Conservation (phyloP, 1,140 invertebrate species). For the Macrobrachium rosenbergii region DNA sequence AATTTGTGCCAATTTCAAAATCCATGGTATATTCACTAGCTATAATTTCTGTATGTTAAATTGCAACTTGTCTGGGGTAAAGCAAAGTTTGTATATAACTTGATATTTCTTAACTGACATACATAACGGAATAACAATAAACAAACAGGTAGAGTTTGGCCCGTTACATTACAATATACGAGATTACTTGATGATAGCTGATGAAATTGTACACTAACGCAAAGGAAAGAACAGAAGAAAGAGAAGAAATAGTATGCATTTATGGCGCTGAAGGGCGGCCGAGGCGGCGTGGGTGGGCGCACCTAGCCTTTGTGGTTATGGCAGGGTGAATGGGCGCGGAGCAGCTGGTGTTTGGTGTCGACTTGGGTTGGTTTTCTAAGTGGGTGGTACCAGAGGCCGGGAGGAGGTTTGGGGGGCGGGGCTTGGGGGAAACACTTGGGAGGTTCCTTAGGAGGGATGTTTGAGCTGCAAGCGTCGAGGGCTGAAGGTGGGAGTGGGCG, state of each 20-base stretch:
- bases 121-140: no score
- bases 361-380: slow-evolving; percentile 34
- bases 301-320: slow-evolving; percentile 55
- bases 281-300: slow-evolving; percentile 51
- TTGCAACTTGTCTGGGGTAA: no score
- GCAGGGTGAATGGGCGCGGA: slow-evolving; percentile 48
- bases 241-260: background rate
- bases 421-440: slow-evolving; percentile 46
- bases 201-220: background rate
- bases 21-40: no score
- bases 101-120: no score
- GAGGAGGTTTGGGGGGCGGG: slow-evolving; percentile 50
- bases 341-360: slow-evolving; percentile 48
- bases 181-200: no score
- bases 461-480: slow-evolving; percentile 44
- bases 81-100: no score
- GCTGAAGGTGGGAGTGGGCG: slow-evolving; percentile 52
- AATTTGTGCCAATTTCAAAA: no score
- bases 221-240: background rate
- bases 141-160: no score
- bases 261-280: background rate
- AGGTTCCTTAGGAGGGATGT: slow-evolving; percentile 39
- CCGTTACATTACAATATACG: no score
- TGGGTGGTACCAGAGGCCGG: slow-evolving; percentile 57
- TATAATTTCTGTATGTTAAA: no score